Evolutionary conservation across 2,113 vertebrate genomes (phyloP), one percentile per base, ranked within the genome.

Genomic region (human (Homo sapiens)): DNA sequence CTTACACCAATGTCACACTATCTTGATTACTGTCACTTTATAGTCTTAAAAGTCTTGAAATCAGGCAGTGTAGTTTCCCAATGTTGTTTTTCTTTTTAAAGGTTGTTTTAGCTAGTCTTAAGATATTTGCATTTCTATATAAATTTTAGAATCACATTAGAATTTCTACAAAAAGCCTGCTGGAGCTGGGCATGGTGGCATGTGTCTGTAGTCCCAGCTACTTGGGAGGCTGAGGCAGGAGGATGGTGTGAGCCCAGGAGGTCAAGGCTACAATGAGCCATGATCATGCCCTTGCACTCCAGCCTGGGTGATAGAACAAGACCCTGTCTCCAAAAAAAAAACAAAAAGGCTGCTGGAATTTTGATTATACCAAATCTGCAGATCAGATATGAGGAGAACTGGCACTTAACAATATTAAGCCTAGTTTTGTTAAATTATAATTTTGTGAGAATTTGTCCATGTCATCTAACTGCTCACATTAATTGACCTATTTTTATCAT

Each of bases 351-450:
- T 64, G 61, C 61, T 50, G 25, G 61, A 64, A 38, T 90, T 79
- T 25, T 86, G 73, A 45, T 86, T 90, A 38, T 27, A 86, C 8
- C 73, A 17, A 80, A 79, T 43, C 61, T 72, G 40, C 9, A 48
- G 75, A 90, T 73, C 20, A 80, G 61, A 64, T 87, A 86, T 86
- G 35, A 52, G 13, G 18, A 48, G 68, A 57, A 85, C 8, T 78
- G 59, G 30, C 14, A n/a, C 10, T 80, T 93, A 55, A n/a, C 13
- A 86, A 38, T 87, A 78, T 38, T 88, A 27, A 27, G 14, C 87
- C 10, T 88, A 50, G 18, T 76, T 92, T 94, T 78, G 35, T 83
- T 52, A 52, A 96, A 61, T 76, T 78, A 82, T n/a, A 96, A 52
- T 76, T 88, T 68, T n/a, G 35, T 50, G 22, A 82, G 16, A 81